Evolutionary conservation across 2,888 invertebrate species (phyloP), one percentile per base, ranked within the genome.

Genomic region (Polyommatus iphigenia): DNA sequence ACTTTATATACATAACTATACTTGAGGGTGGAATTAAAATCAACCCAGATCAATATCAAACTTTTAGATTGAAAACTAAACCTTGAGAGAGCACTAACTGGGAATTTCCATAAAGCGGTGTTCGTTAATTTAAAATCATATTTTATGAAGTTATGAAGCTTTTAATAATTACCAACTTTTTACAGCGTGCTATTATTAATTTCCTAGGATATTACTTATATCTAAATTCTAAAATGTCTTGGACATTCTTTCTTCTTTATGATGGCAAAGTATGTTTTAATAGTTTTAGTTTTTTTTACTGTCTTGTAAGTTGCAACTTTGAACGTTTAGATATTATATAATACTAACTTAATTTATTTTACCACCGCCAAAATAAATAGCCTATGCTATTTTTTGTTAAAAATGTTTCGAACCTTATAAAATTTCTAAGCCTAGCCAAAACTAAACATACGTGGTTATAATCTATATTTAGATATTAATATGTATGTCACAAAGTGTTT

Each of bases 31-130:
- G 78, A 80, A 81, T 81, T 80, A 79, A 80, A 79, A 79, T 79
- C 78, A 73, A 79, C 78, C 71, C 79, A 80, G 80, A 80, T 80
- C 79, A 76, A 80, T 80, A 76, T 78, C 77, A 59, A 73, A 82
- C 80, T 80, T 82, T 82, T 79, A 81, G 79, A 81, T 81, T 81
- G 82, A 80, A 82, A 80, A 81, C 81, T 80, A 80, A 80, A 78
- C 79, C 80, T 79, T 72, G 73, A 71, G 62, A 41, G 57, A 41
- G 75, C 20, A 54, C 75, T 73, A 73, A 57, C 32, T 77, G 46
- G 72, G 59, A 77, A 18, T 73, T 57, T 54, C 46, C 54, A 46
- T 75, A 18, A 73, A 54, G 77, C 32, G 54, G 77, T 41, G 75
- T 75, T 75, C 75, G 18, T 75, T 75, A 75, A 75, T 75, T 54